phyloP scores from a whole-genome alignment of 2,888 invertebrate genomes.

The Pediacus dermestoides region DNA sequence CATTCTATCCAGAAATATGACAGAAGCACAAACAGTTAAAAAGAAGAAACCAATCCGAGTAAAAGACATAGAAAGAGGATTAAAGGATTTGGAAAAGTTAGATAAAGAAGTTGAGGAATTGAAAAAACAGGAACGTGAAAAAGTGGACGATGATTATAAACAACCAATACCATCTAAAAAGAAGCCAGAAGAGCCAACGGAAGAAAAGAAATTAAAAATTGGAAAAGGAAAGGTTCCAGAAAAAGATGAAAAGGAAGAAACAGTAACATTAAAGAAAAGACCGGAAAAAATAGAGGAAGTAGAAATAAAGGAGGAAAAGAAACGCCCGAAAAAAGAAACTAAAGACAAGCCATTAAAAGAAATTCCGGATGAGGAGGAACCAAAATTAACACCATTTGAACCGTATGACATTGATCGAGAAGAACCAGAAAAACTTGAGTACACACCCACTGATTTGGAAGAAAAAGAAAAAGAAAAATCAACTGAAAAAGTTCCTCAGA shows the following conservation, averaged over 20 bases:
- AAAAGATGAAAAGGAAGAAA: conserved; percentile 46
- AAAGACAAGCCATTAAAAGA: conserved; percentile 12
- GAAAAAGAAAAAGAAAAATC: conserved; percentile 44
- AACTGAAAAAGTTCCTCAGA: conserved; percentile 39
- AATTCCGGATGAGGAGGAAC: conserved; percentile 20
- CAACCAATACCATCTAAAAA: conserved; percentile 36
- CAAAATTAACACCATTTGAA: conserved; percentile 29
- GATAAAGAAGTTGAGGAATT: conserved; percentile 47
- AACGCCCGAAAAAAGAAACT: conserved; percentile 31
- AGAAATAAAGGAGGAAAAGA: conserved; percentile 23
- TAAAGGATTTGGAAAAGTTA: conserved; percentile 48
- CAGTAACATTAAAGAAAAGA: conserved; percentile 54
- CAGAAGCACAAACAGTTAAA: conserved; percentile 50
- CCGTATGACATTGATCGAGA: conserved; percentile 39
- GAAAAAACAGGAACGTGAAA: conserved; percentile 45
- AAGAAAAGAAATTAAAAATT: conserved; percentile 42
- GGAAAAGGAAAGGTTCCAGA: conserved; percentile 53
- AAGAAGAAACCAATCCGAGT: conserved; percentile 48
- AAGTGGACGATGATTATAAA: conserved; percentile 48
- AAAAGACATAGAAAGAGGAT: conserved; percentile 45
- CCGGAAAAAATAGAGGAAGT: conserved; percentile 48
- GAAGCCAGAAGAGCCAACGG: conserved; percentile 36
- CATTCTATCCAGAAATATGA: conserved; percentile 51
- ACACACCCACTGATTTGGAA: conserved; percentile 22
- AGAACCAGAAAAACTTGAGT: conserved; percentile 47